phyloP scores from a whole-genome alignment of 2,888 invertebrate genomes.

The Biston stratarius region DNA sequence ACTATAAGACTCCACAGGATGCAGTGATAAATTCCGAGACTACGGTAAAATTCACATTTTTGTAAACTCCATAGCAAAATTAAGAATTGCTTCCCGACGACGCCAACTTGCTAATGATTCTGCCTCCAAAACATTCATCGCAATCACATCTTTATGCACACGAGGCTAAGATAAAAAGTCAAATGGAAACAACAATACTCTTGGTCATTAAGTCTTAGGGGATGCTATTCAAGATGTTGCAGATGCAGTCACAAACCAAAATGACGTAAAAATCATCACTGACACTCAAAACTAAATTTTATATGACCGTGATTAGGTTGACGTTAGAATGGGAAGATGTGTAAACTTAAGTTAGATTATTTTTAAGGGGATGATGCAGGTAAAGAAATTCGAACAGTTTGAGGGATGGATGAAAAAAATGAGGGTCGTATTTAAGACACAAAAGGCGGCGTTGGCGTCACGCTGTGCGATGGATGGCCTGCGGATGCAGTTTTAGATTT shows the following conservation, averaged over 20 bases:
- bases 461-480: slow-evolving; percentile 81
- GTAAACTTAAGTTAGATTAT: slow-evolving; percentile 43
- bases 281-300: slow-evolving; percentile 46
- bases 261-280: slow-evolving; percentile 50
- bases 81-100: slow-evolving; percentile 57
- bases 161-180: slow-evolving; percentile 56
- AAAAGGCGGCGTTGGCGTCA: slow-evolving; percentile 82
- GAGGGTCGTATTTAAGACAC: slow-evolving; percentile 82
- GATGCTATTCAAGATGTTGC: slow-evolving; percentile 84
- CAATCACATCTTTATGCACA: slow-evolving; percentile 55
- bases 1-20: slow-evolving; percentile 55
- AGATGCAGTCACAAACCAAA: slow-evolving; percentile 49
- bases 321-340: slow-evolving; percentile 37
- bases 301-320: slow-evolving; percentile 44
- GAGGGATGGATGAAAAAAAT: slow-evolving; percentile 82
- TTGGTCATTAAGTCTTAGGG: slow-evolving; percentile 79
- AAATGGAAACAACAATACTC: slow-evolving; percentile 59
- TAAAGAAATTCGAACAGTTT: slow-evolving; percentile 84
- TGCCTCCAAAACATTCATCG: slow-evolving; percentile 44
- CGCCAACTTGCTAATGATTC: slow-evolving; percentile 57
- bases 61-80: slow-evolving; percentile 75
- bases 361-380: slow-evolving; percentile 69
- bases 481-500: slow-evolving; percentile 82
- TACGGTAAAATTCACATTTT: slow-evolving; percentile 80
- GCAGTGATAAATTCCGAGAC: slow-evolving; percentile 76